phyloP scores from a whole-genome alignment of 2,888 invertebrate genomes.

The Pachydiplax longipennis region DNA sequence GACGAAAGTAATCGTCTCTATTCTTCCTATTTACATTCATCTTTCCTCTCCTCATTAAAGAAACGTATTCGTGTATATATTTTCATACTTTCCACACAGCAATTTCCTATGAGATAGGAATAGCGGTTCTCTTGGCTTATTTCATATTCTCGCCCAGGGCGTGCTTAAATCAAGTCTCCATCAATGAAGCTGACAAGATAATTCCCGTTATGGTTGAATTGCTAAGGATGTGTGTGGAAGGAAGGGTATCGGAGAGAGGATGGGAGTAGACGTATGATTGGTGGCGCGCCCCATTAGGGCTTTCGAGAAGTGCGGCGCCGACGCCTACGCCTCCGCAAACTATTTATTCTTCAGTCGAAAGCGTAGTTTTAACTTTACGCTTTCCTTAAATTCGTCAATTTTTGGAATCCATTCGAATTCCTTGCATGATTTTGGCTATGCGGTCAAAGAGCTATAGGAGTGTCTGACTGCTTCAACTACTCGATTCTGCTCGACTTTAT shows the following conservation, averaged over 20 bases:
- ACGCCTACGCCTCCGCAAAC: neutral
- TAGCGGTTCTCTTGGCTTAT: neutral
- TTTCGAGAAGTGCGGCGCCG: neutral
- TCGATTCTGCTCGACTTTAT: too few species aligned
- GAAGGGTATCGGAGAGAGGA: neutral
- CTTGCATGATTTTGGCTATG: too few species aligned
- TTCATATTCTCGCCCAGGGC: neutral
- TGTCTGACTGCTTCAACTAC: too few species aligned
- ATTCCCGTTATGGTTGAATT: constrained; percentile 20
- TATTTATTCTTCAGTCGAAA: neutral
- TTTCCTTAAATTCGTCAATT: neutral
- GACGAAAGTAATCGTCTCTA: too few species aligned
- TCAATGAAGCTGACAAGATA: constrained; percentile 38
- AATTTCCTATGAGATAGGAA: neutral
- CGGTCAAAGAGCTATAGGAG: too few species aligned
- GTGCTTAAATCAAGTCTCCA: constrained; percentile 35
- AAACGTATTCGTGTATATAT: too few species aligned
- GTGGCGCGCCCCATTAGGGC: neutral
- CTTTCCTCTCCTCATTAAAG: too few species aligned
- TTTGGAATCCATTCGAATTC: too few species aligned
- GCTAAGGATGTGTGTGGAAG: neutral
- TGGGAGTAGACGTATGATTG: constrained; percentile 1
- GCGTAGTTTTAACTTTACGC: neutral
- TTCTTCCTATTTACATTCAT: neutral
- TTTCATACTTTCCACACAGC: neutral